phyloP scores from a whole-genome alignment of 1,140 invertebrate genomes.

The Procambarus clarkii region DNA sequence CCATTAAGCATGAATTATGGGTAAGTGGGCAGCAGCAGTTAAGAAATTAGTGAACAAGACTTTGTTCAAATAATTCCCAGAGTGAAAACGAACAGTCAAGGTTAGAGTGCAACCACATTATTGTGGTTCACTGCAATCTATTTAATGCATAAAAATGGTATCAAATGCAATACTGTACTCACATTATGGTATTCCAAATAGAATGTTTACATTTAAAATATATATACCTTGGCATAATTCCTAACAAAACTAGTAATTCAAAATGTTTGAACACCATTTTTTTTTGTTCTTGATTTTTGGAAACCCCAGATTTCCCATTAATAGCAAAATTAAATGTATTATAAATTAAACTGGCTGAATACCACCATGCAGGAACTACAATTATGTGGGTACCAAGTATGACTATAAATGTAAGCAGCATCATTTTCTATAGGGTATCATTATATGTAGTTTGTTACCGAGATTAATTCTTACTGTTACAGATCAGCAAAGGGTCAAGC shows the following conservation, averaged over 20 bases:
- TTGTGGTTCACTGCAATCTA: conserved; percentile 1
- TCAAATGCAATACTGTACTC: neutral
- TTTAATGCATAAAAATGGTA: neutral
- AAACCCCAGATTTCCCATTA: neutral
- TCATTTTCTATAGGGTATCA: neutral
- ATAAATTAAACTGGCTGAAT: neutral
- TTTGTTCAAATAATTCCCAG: conserved; percentile 34
- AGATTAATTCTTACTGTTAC: conserved; percentile 1
- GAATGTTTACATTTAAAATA: neutral
- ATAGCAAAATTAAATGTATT: neutral
- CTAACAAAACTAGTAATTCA: no score
- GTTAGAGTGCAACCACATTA: conserved; percentile 3
- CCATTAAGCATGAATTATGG: neutral
- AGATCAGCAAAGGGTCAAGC: neutral
- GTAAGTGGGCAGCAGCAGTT: conserved; percentile 8
- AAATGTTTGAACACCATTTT: no score
- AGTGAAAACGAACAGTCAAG: conserved; percentile 34
- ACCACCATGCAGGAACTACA: neutral
- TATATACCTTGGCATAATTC: neutral
- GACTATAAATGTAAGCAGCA: neutral
- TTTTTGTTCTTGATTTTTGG: no score
- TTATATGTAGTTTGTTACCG: neutral
- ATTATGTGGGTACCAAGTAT: neutral
- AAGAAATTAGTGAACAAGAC: conserved; percentile 17
- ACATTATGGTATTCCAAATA: neutral